Conservation (phyloP, 2,888 invertebrate species). For the Acanthosepion lycidas region DNA sequence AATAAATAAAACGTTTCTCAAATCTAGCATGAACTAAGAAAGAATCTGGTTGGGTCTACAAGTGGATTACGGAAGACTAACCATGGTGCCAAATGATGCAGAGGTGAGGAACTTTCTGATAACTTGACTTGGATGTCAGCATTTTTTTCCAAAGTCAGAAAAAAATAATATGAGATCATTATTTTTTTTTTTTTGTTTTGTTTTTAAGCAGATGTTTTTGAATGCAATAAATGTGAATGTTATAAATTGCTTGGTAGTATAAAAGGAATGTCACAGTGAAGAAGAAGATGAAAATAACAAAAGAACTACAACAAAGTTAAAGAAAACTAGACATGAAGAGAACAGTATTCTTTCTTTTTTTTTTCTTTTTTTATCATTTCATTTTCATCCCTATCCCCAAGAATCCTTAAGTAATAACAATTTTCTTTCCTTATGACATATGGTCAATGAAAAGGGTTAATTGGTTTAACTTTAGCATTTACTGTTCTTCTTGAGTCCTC, state of each 20-base stretch:
- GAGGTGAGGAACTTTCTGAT: neutral
- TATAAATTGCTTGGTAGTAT: neutral
- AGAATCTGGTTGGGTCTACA: neutral
- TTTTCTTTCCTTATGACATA: too few relatives aligned
- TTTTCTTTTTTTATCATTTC: too few relatives aligned
- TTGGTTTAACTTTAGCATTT: too few relatives aligned
- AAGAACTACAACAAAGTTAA: too few relatives aligned
- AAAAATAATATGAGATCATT: neutral
- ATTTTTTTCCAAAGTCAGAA: neutral
- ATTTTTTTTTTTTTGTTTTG: neutral
- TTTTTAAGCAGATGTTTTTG: neutral
- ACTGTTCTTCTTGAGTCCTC: too few relatives aligned
- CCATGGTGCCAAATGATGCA: slow-evolving; percentile 33
- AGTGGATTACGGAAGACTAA: neutral
- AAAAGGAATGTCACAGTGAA: neutral
- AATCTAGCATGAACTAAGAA: neutral
- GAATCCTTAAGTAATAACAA: too few relatives aligned
- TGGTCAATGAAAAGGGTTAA: too few relatives aligned
- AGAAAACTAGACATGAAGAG: neutral
- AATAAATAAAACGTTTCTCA: neutral
- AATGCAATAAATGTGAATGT: neutral
- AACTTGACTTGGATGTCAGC: slow-evolving; percentile 16
- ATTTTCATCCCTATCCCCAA: too few relatives aligned
- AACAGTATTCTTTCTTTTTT: neutral
- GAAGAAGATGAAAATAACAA: neutral